Conservation (phyloP, 2,797 vertebrate genomes). For the Nothura maculosa region DNA sequence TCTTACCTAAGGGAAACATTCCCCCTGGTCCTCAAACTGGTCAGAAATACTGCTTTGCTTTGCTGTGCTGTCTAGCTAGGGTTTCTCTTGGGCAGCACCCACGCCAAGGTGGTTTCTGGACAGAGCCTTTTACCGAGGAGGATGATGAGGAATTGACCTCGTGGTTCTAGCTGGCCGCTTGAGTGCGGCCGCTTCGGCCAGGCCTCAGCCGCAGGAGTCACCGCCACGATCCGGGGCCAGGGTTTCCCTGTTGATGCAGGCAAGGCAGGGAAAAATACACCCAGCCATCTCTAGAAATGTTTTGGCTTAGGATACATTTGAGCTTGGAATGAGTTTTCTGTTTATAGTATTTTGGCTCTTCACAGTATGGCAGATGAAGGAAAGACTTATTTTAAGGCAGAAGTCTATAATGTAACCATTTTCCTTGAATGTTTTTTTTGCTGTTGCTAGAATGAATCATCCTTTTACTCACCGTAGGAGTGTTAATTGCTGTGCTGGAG, state of each 20-base stretch:
- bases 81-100: neutral
- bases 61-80: accelerated
- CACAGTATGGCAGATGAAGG: accelerated
- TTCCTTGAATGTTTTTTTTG: neutral
- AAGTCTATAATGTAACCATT: neutral
- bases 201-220: too few species aligned
- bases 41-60: neutral
- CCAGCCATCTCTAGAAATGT: neutral
- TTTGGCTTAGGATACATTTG: neutral
- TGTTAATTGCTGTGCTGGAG: neutral
- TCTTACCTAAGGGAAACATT: neutral
- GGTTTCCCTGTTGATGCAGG: neutral
- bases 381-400: neutral
- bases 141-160: accelerated
- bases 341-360: neutral
- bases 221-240: neutral
- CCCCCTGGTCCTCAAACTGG: accelerated
- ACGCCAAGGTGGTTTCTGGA: accelerated
- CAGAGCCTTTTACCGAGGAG: neutral
- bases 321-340: neutral
- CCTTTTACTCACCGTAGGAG: neutral
- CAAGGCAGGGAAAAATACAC: neutral
- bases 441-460: neutral
- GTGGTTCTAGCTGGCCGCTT: accelerated
- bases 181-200: too few species aligned